Evolutionary conservation across 2,113 vertebrate species (phyloP), one percentile per base, ranked within the genome.

Genomic region (Cavia aperea): DNA sequence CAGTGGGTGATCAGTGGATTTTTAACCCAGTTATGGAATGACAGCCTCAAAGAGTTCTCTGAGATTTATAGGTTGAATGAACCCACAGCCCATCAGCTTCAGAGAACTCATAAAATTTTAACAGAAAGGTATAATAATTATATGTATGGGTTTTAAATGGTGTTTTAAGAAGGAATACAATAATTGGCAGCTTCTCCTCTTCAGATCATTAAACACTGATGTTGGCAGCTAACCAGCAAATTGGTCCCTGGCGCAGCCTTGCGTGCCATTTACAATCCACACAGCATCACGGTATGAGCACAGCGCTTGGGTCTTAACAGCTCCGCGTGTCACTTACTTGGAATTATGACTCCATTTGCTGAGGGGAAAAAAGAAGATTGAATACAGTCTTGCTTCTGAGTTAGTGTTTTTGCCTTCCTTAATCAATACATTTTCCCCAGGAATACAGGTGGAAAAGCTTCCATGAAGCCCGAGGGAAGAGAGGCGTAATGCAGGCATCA

Each of bases 121-220:
- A 87, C 49, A 0, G 75, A 95, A 92, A 97, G 81, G 66, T 93
- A 58, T 93, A 91, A 75, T 95, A 96, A 97, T 97, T 96, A 93
- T 89, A 93, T 82, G 43, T 82, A 54, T 94, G 90, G 72, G 86
- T 79, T 96, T 97, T 95, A 96, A 97, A 92, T 94, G 95, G 66
- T 81, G 75, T 93, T 96, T 95, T 95, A 90, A 95, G 96, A 92
- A 81, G 72, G 88, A 94, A 94, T 94, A 81, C 81, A 94, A 2
- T 96, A 96, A 93, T 96, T 96, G 97, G 93, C 94, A 97, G 86
- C 92, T 95, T 97, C 97, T 97, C 92, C 81, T 96, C 36, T 94
- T 96, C 92, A 95, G 95, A 81, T 96, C 94, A 89, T 97, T 97
- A 95, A 97, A 96, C 95, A 93, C 91, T 96, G 82, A 96, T 92